Evolutionary conservation across 2,797 vertebrate species (phyloP).

Genomic region (Chelonia mydas): DNA sequence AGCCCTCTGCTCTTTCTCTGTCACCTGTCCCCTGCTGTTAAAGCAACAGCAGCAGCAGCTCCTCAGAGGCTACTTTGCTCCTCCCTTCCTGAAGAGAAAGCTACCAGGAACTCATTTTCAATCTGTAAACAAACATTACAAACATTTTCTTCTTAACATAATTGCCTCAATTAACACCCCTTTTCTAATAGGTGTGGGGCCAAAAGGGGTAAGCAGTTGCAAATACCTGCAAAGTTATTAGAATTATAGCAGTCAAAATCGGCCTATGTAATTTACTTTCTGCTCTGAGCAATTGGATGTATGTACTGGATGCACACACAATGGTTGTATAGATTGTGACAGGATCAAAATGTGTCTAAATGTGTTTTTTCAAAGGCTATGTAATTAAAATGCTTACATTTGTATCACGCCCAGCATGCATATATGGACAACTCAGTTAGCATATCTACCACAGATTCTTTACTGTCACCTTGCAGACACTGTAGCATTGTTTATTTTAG

Average conservation of each 20-base stretch:
- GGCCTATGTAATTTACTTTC: constrained; percentile 28
- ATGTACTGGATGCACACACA: neutral
- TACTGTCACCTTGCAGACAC: constrained; percentile 6
- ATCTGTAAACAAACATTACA: neutral
- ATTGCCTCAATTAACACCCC: neutral
- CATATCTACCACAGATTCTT: neutral
- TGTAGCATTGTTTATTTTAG: constrained; percentile 19
- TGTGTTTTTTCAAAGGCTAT: constrained; percentile 15
- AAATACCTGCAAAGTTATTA: constrained; percentile 3
- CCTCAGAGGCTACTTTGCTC: neutral
- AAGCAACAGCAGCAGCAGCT: neutral
- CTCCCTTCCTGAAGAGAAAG: neutral
- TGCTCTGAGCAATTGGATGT: constrained; percentile 14
- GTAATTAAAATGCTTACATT: constrained; percentile 2
- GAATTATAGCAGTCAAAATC: constrained; percentile 18
- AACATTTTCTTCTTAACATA: neutral
- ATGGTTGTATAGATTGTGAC: neutral
- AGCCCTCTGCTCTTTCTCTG: neutral
- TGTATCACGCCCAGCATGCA: constrained; percentile 11
- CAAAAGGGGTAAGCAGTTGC: neutral
- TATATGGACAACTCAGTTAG: constrained; percentile 6
- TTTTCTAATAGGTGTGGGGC: neutral
- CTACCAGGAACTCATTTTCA: neutral
- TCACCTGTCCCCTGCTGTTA: neutral
- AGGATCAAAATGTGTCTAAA: neutral